Percentiles rank a stretch among this genome's conserved stretches.
These are phyloP conservation scores for Cyprinodon diabolis DNA, from an alignment of 2,797 vertebrate genomes.

Conservation along the genomic window DNA sequence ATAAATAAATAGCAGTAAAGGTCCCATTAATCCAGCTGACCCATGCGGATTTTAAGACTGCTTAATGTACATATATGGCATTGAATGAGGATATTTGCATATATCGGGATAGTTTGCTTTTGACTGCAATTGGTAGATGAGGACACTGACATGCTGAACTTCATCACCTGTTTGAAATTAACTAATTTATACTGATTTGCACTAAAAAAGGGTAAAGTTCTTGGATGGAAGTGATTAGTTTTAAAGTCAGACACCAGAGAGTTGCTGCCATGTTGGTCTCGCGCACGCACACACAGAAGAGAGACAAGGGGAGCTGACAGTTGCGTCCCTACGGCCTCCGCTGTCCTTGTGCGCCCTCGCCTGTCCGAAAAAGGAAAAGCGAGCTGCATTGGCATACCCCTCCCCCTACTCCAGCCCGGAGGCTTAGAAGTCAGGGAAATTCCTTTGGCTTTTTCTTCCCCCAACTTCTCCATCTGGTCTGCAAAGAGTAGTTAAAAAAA, in stretches of 20 bases:
- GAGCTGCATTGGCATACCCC: slow-evolving; percentile 16
- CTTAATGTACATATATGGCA: background rate
- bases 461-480: slow-evolving; percentile 59
- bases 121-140: background rate
- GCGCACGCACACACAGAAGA: slow-evolving; percentile 23
- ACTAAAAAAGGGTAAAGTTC: background rate
- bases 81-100: background rate
- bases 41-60: background rate
- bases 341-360: slow-evolving; percentile 86
- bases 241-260: slow-evolving; percentile 26
- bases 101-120: background rate
- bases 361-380: slow-evolving; percentile 74
- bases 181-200: accelerated
- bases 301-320: slow-evolving; percentile 11
- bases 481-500: slow-evolving; percentile 17
- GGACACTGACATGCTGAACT: background rate
- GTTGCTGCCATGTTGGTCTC: slow-evolving; percentile 19
- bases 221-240: slow-evolving; percentile 21
- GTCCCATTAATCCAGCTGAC: background rate
- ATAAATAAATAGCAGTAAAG: background rate
- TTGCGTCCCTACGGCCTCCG: slow-evolving; percentile 56
- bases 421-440: slow-evolving; percentile 62
- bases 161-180: background rate
- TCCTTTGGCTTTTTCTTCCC: slow-evolving; percentile 64
- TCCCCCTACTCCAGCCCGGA: slow-evolving; percentile 34